Percentiles rank a stretch among this genome's conserved stretches.
Conservation (phyloP, 2,888 invertebrate genomes). For the Andrena hattorfiana region DNA sequence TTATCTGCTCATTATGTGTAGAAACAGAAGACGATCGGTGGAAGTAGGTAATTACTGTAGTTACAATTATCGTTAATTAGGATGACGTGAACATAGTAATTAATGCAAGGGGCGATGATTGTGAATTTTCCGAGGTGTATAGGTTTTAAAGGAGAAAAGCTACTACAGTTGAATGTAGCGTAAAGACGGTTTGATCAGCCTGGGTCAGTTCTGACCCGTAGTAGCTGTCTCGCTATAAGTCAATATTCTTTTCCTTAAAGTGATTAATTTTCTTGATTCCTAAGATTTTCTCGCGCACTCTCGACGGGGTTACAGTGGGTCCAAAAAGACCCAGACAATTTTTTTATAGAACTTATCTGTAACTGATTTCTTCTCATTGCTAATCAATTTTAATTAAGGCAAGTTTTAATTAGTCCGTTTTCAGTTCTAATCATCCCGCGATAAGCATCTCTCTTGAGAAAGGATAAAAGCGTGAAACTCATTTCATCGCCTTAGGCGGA, state of each 20-base stretch:
- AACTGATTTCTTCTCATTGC: too few relatives aligned
- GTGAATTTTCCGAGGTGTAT: conserved; percentile 1
- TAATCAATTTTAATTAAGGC: conserved; percentile 3
- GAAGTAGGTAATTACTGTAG: conserved; percentile 17
- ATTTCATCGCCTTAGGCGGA: conserved; percentile 28
- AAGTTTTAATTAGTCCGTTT: too few relatives aligned
- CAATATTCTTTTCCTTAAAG: too few relatives aligned
- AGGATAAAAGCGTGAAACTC: conserved; percentile 28
- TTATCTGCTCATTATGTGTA: too few relatives aligned
- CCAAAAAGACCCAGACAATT: too few relatives aligned
- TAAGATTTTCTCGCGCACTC: too few relatives aligned
- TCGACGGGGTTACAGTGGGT: background rate
- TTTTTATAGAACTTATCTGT: too few relatives aligned
- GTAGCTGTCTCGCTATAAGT: too few relatives aligned
- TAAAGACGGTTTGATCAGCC: too few relatives aligned
- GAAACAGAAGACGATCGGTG: background rate
- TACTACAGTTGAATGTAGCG: too few relatives aligned
- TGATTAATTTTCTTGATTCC: too few relatives aligned
- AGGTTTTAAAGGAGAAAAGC: background rate
- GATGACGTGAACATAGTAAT: conserved; percentile 4
- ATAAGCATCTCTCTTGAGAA: background rate
- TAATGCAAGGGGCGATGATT: conserved; percentile 31
- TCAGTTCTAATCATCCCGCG: background rate
- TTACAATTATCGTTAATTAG: conserved; percentile 31
- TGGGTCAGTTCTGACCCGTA: too few relatives aligned